Conservation (phyloP, 1,140 invertebrate genomes). For the Macrocentrus cingulum region DNA sequence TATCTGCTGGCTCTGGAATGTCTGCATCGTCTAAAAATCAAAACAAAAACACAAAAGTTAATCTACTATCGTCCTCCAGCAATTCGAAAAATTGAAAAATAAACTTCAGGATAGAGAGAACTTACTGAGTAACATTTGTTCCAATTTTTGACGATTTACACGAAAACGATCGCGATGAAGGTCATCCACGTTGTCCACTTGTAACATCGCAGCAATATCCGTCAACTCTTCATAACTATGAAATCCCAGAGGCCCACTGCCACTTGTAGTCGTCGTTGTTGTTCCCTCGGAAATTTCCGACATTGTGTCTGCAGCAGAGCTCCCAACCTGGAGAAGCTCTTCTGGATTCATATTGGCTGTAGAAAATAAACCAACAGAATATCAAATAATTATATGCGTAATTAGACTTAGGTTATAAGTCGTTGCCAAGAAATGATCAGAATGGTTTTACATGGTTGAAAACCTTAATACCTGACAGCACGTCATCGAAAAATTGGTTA, state of each 20-base stretch:
- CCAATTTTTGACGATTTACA: slow-evolving; percentile 87
- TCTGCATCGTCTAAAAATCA: slow-evolving; percentile 54
- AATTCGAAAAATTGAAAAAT: background rate
- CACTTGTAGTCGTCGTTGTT: slow-evolving; percentile 42
- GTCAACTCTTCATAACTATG: slow-evolving; percentile 58
- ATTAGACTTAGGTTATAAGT: too few species aligned
- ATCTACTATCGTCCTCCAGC: background rate
- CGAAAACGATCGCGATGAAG: slow-evolving; percentile 84
- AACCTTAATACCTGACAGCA: too few species aligned
- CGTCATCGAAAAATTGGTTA: too few species aligned
- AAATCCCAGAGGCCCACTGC: slow-evolving; percentile 50
- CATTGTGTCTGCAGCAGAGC: slow-evolving; percentile 52
- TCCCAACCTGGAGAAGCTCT: too few species aligned
- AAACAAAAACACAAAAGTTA: slow-evolving; percentile 3
- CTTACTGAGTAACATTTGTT: slow-evolving; percentile 84
- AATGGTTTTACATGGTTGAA: too few species aligned
- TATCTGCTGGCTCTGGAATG: slow-evolving; percentile 65
- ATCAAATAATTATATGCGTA: too few species aligned
- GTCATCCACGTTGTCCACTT: slow-evolving; percentile 60
- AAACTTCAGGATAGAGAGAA: slow-evolving; percentile 2
- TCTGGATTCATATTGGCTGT: too few species aligned
- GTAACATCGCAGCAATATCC: slow-evolving; percentile 59
- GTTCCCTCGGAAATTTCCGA: slow-evolving; percentile 55
- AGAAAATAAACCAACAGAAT: too few species aligned
- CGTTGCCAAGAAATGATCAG: too few species aligned